These are phyloP conservation scores for Perccottus glenii DNA, from an alignment of 2,113 vertebrate genomes.

Conservation along the genomic window DNA sequence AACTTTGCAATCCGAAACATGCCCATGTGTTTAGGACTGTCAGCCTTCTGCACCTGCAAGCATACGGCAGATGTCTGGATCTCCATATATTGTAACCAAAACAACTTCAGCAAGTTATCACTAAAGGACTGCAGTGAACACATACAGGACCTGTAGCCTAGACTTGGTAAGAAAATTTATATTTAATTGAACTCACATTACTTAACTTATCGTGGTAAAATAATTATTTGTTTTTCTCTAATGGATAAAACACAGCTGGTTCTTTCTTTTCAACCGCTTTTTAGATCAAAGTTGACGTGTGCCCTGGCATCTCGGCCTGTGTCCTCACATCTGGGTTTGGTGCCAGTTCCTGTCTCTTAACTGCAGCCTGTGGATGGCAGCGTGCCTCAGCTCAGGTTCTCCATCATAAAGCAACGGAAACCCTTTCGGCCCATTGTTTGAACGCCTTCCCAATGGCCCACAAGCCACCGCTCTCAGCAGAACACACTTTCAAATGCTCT, in stretches of 20 bases:
- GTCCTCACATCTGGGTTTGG: slow-evolving; percentile 13
- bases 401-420: slow-evolving; percentile 61
- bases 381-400: slow-evolving; percentile 43
- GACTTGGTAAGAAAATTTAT: too few relatives aligned
- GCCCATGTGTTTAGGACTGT: slow-evolving; percentile 40
- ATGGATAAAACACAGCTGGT: slow-evolving; percentile 34
- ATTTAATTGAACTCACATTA: too few relatives aligned
- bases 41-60: slow-evolving; percentile 69
- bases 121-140: slow-evolving; percentile 1
- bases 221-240: not conserved
- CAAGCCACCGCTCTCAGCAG: slow-evolving; percentile 41
- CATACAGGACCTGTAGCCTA: too few relatives aligned
- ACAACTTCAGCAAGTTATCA: slow-evolving; percentile 42
- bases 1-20: slow-evolving; percentile 35
- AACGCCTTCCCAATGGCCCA: slow-evolving; percentile 49
- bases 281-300: slow-evolving; percentile 55
- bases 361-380: slow-evolving; percentile 32
- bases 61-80: slow-evolving; percentile 62
- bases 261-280: slow-evolving; percentile 37
- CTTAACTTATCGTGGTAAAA: not conserved
- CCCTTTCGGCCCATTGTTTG: slow-evolving; percentile 62
- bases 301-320: slow-evolving; percentile 11
- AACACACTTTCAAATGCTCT: slow-evolving; percentile 58
- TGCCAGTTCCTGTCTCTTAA: slow-evolving; percentile 39
- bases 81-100: slow-evolving; percentile 58